Evolutionary conservation across 2,797 vertebrate species (phyloP).

Genomic region (Macropus fuliginosus): DNA sequence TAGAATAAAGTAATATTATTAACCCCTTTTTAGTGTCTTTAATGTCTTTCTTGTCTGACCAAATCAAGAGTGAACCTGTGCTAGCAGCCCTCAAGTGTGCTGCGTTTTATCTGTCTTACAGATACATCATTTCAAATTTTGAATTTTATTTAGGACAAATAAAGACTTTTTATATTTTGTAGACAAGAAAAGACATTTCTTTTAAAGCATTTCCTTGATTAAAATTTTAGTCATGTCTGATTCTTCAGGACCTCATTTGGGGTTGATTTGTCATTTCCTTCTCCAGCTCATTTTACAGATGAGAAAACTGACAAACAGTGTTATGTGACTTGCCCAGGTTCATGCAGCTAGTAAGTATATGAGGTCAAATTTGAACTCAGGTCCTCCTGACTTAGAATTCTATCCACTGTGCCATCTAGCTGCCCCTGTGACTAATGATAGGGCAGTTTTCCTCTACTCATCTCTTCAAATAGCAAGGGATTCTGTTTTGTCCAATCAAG

Average conservation of each 20-base stretch:
- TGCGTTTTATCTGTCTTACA: too few species aligned
- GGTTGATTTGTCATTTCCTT: background rate
- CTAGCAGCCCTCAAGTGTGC: too few species aligned
- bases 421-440: background rate
- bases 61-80: too few species aligned
- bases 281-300: background rate
- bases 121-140: too few species aligned
- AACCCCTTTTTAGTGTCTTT: too few species aligned
- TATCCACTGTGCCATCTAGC: background rate
- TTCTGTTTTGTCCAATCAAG: background rate
- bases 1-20: too few species aligned
- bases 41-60: too few species aligned
- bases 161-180: too few species aligned
- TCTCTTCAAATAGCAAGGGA: background rate
- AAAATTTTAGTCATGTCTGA: background rate
- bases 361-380: background rate
- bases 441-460: background rate
- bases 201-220: too few species aligned
- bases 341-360: background rate
- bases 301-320: background rate
- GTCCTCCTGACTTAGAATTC: background rate
- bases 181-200: too few species aligned
- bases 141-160: too few species aligned
- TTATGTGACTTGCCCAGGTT: background rate
- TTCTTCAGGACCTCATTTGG: background rate